phyloP scores from a whole-genome alignment of 92 coral and sea anemone species.

The Hydrozoanthus gracilis region DNA sequence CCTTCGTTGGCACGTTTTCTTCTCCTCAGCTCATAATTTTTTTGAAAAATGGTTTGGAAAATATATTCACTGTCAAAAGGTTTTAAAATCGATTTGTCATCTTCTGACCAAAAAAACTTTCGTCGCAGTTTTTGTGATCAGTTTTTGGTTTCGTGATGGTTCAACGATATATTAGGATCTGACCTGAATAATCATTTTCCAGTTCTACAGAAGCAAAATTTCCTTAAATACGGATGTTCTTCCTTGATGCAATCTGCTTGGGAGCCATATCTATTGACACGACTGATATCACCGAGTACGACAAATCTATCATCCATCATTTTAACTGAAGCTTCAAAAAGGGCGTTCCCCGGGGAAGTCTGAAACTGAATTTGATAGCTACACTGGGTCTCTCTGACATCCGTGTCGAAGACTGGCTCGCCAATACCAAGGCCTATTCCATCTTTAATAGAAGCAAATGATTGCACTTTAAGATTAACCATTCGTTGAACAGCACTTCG shows the following conservation, averaged over 20 bases:
- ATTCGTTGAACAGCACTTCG: slow-evolving; percentile 61
- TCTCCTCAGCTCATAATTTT: no score
- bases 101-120: no score
- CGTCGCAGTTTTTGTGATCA: no score
- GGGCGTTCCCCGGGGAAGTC: slow-evolving; percentile 57
- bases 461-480: slow-evolving; percentile 51
- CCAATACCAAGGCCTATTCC: slow-evolving; percentile 63
- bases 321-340: slow-evolving; percentile 63
- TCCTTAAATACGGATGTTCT: slow-evolving; percentile 57
- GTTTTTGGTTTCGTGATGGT: no score
- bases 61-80: no score
- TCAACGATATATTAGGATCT: not conserved
- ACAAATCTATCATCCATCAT: slow-evolving; percentile 53
- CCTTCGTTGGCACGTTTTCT: no score
- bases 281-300: slow-evolving; percentile 61
- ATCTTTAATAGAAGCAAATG: slow-evolving; percentile 50
- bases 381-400: slow-evolving; percentile 54
- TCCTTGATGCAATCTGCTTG: slow-evolving; percentile 64
- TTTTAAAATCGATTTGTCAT: no score
- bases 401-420: slow-evolving; percentile 53
- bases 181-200: not conserved
- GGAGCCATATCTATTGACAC: slow-evolving; percentile 68
- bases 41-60: no score
- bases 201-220: slow-evolving; percentile 60
- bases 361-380: slow-evolving; percentile 62